Evolutionary conservation across 2,888 invertebrate species (phyloP).

Genomic region (Sinodicranocentrus sp.): DNA sequence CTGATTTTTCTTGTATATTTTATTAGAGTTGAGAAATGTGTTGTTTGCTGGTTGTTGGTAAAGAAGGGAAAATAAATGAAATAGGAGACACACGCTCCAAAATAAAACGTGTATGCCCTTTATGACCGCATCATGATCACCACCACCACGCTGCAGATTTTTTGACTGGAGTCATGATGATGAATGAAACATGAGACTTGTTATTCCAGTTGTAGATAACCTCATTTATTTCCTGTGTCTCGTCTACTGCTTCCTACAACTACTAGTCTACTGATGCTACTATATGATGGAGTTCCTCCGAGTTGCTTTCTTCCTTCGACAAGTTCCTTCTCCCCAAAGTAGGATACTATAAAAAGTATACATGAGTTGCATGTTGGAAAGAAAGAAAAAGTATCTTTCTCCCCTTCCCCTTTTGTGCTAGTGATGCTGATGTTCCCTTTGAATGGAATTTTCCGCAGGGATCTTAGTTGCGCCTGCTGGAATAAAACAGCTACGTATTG

Average conservation of each 20-base stretch:
- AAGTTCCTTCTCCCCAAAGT: constrained; percentile 10
- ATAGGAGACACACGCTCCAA: constrained; percentile 30
- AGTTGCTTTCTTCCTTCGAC: constrained; percentile 5
- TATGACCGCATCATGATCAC: constrained; percentile 48
- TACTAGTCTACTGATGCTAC: constrained; percentile 21
- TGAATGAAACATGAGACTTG: constrained; percentile 51
- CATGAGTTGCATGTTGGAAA: background rate
- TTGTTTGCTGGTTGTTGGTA: background rate
- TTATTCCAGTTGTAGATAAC: constrained; percentile 44
- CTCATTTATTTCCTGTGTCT: constrained; percentile 34
- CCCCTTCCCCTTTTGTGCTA: constrained; percentile 1
- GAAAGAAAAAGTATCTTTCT: background rate
- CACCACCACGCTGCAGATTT: constrained; percentile 36
- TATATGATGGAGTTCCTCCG: background rate
- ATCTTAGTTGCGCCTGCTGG: constrained; percentile 32
- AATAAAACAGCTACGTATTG: constrained; percentile 43
- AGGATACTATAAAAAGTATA: constrained; percentile 9
- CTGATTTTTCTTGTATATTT: constrained; percentile 30
- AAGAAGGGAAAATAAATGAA: constrained; percentile 29
- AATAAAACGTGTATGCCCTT: constrained; percentile 22
- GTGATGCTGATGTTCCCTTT: constrained; percentile 48
- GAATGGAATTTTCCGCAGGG: constrained; percentile 52
- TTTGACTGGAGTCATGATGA: constrained; percentile 41
- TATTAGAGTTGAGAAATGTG: constrained; percentile 15
- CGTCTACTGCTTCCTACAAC: constrained; percentile 37